These are phyloP conservation scores for Calliphora vicina DNA, from an alignment of 1,140 invertebrate genomes.

Conservation along the genomic window DNA sequence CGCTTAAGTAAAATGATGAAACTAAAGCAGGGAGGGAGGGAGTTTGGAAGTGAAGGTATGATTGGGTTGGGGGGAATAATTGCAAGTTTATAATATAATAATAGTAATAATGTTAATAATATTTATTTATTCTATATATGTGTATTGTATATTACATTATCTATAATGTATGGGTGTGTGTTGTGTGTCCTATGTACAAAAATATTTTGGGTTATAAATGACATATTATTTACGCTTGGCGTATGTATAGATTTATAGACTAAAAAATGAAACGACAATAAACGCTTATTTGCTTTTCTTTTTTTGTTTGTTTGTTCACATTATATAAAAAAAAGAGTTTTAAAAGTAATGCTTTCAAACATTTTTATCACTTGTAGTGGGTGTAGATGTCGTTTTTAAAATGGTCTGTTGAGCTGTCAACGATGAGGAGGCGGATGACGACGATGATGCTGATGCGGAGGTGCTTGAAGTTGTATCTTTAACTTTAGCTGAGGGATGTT, in stretches of 20 bases:
- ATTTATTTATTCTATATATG: too few species aligned
- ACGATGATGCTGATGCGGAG: background rate
- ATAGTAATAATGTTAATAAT: background rate
- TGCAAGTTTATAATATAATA: background rate
- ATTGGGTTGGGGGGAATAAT: background rate
- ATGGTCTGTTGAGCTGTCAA: background rate
- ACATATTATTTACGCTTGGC: too few species aligned
- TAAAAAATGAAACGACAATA: background rate
- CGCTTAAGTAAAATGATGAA: background rate
- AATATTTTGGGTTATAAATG: too few species aligned
- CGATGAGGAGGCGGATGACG: background rate
- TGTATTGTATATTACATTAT: too few species aligned
- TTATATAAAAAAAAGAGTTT: background rate
- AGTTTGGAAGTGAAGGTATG: too few species aligned
- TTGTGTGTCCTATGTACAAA: too few species aligned
- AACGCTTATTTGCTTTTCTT: background rate
- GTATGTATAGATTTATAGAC: too few species aligned
- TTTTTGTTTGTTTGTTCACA: background rate
- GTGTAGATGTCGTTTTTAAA: background rate
- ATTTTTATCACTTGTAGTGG: conserved; percentile 21
- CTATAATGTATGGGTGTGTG: too few species aligned
- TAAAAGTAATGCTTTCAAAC: background rate
- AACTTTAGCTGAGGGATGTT: background rate
- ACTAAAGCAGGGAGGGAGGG: background rate
- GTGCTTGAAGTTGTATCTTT: background rate